Evolutionary conservation across 2,797 vertebrate species (phyloP).

Genomic region (Bradypus variegatus): DNA sequence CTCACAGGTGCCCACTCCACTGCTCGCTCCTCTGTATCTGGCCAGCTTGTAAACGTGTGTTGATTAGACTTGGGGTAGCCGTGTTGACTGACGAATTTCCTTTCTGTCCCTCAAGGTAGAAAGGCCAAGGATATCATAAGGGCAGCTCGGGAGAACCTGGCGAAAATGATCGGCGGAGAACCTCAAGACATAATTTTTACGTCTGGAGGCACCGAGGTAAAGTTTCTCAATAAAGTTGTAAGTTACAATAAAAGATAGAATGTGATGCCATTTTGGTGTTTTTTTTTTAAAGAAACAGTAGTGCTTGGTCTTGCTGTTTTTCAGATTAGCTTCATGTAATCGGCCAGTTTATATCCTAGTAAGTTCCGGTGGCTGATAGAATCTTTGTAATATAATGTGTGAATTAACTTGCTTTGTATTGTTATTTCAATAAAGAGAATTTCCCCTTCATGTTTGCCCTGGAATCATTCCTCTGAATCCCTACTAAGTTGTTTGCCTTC

Average conservation of each 20-base stretch:
- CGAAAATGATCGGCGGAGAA: constrained; percentile 84
- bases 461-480: background rate
- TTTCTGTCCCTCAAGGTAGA: constrained; percentile 71
- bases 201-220: constrained; percentile 95
- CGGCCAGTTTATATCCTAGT: background rate
- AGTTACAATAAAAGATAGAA: fast-evolving
- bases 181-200: constrained; percentile 89
- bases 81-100: background rate
- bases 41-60: fast-evolving
- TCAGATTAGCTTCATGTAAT: no score
- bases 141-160: constrained; percentile 82
- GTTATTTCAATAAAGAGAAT: background rate
- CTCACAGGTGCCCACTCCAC: background rate
- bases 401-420: background rate
- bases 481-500: background rate
- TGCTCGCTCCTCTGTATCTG: background rate
- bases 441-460: background rate
- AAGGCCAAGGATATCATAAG: constrained; percentile 84
- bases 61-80: background rate
- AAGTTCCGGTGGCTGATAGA: background rate
- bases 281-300: background rate
- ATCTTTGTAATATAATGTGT: background rate
- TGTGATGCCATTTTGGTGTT: background rate
- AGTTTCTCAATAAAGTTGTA: background rate
- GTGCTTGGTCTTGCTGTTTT: background rate